Evolutionary conservation across 2,888 invertebrate genomes (phyloP).

Genomic region (Leptinotarsa haldemani): DNA sequence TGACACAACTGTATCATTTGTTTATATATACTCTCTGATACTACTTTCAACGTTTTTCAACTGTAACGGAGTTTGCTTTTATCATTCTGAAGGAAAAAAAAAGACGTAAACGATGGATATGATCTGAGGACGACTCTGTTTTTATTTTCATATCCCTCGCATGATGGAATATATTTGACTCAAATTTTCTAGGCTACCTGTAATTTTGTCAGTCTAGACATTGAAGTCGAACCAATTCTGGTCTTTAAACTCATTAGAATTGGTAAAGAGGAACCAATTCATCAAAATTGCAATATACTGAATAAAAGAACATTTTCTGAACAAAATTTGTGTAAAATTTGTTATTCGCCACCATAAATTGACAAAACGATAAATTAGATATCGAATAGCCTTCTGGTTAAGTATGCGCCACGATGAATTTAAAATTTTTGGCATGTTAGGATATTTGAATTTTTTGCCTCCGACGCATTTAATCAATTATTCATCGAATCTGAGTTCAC

Average conservation of each 20-base stretch:
- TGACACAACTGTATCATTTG: no score
- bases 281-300: conserved; percentile 33
- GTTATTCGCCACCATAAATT: conserved; percentile 30
- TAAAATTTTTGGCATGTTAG: conserved; percentile 25
- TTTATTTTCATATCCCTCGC: conserved; percentile 19
- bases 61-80: no score
- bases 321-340: conserved; percentile 19
- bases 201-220: conserved; percentile 22
- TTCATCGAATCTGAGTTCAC: conserved; percentile 18
- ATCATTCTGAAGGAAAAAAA: conserved; percentile 46
- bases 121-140: neutral
- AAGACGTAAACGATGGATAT: neutral
- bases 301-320: conserved; percentile 35
- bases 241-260: conserved; percentile 35
- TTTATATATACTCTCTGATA: no score
- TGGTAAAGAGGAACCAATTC: conserved; percentile 15
- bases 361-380: conserved; percentile 32
- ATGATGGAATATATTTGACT: conserved; percentile 30
- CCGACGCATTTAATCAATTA: conserved; percentile 32
- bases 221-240: conserved; percentile 20
- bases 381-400: conserved; percentile 27
- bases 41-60: no score
- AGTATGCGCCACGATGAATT: conserved; percentile 28
- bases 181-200: conserved; percentile 17
- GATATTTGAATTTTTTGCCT: conserved; percentile 27